Conservation (phyloP, 1,140 invertebrate species). For the Lanistes nyassanus region DNA sequence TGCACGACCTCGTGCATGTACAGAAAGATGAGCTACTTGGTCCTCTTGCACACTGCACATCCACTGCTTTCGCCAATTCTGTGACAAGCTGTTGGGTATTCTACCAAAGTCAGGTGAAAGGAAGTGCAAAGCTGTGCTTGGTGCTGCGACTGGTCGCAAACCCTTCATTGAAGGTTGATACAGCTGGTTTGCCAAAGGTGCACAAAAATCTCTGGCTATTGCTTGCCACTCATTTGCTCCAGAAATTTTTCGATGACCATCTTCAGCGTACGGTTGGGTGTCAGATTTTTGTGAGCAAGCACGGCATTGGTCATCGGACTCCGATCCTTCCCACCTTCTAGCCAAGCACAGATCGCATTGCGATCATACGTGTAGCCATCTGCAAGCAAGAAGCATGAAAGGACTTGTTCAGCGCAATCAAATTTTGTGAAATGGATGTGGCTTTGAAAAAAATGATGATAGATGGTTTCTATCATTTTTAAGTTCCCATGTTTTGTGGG, state of each 20-base stretch:
- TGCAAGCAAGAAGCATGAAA: constrained; percentile 40
- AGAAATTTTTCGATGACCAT: constrained; percentile 60
- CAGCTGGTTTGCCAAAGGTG: too few relatives aligned
- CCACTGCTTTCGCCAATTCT: too few relatives aligned
- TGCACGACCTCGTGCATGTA: too few relatives aligned
- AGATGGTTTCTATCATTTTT: neutral
- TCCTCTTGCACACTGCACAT: too few relatives aligned
- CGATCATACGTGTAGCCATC: constrained; percentile 84
- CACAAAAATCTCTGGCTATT: too few relatives aligned
- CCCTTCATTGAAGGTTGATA: too few relatives aligned
- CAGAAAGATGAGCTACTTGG: too few relatives aligned
- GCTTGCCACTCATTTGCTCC: neutral
- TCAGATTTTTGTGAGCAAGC: constrained; percentile 71
- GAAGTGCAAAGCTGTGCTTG: too few relatives aligned
- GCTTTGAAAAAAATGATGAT: neutral
- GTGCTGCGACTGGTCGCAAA: too few relatives aligned
- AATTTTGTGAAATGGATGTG: too few relatives aligned
- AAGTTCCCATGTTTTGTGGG: neutral
- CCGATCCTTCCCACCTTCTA: constrained; percentile 76
- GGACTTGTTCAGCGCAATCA: neutral
- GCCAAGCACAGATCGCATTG: constrained; percentile 80
- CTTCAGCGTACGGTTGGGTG: constrained; percentile 71
- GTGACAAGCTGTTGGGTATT: too few relatives aligned
- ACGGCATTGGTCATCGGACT: constrained; percentile 82
- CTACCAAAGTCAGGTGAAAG: too few relatives aligned